A percentile compares a stretch with the other conserved stretches of the same genome.
These are phyloP conservation scores for Coelopa pilipes DNA, from an alignment of 2,888 invertebrate species.

Conservation along the genomic window DNA sequence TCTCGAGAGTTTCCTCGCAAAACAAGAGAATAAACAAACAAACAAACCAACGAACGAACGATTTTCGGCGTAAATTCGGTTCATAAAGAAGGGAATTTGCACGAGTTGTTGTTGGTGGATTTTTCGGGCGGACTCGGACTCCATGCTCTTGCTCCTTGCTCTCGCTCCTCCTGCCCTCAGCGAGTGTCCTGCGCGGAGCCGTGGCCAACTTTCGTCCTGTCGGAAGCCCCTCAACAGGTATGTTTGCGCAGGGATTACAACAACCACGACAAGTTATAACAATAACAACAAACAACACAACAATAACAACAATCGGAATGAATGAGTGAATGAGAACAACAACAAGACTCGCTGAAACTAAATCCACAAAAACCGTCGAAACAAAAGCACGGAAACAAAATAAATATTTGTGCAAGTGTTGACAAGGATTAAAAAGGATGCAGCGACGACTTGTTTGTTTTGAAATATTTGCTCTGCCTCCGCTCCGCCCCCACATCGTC, in stretches of 20 bases:
- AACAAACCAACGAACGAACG: too few relatives aligned
- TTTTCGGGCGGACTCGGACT: too few relatives aligned
- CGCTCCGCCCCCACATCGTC: too few relatives aligned
- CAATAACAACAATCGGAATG: too few relatives aligned
- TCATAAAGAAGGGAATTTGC: too few relatives aligned
- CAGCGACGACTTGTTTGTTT: constrained; percentile 9
- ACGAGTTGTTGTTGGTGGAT: too few relatives aligned
- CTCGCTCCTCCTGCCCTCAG: not conserved
- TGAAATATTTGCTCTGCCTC: not conserved
- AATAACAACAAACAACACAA: too few relatives aligned
- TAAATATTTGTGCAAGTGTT: constrained; percentile 16
- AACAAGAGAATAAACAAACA: too few relatives aligned
- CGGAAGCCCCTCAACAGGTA: constrained; percentile 16
- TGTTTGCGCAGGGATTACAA: constrained; percentile 24
- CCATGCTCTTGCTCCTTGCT: not conserved
- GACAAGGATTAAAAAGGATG: constrained; percentile 27
- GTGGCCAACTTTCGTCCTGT: constrained; percentile 10
- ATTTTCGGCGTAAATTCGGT: too few relatives aligned
- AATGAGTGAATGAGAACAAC: not conserved
- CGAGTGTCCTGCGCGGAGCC: not conserved
- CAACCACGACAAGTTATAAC: not conserved
- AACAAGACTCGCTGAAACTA: not conserved
- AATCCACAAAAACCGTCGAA: constrained; percentile 1
- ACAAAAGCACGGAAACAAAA: constrained; percentile 4
- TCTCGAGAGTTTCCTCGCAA: too few relatives aligned